These are phyloP conservation scores for Drepana arcuata DNA, from an alignment of 1,140 invertebrate genomes.

Conservation along the genomic window DNA sequence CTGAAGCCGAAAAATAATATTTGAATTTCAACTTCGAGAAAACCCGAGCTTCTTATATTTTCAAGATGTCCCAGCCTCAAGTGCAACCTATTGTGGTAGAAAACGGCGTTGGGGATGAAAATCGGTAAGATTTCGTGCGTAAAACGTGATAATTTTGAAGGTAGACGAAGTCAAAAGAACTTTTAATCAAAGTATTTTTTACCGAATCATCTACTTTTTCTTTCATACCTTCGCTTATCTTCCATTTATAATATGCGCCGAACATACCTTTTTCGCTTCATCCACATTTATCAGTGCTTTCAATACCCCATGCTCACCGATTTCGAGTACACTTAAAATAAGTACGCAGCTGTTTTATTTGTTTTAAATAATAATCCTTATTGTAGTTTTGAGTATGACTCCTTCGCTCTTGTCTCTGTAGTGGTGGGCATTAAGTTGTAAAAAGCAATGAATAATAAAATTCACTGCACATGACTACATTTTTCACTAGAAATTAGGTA, in stretches of 20 bases:
- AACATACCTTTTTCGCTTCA: background rate
- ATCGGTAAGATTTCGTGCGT: constrained; percentile 31
- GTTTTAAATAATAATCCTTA: no score
- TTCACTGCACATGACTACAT: no score
- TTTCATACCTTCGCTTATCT: background rate
- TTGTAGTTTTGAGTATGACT: no score
- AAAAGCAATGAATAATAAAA: no score
- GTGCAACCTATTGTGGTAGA: constrained; percentile 35
- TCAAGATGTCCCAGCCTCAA: constrained; percentile 48
- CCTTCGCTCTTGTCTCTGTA: no score
- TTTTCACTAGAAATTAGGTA: no score
- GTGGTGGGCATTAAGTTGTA: no score
- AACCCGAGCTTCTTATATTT: constrained; percentile 5
- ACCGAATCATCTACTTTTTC: background rate
- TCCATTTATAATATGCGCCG: background rate
- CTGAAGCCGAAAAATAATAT: background rate
- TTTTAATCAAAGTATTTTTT: background rate
- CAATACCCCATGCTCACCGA: no score
- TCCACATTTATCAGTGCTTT: background rate
- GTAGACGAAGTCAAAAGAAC: background rate
- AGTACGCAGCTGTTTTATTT: no score
- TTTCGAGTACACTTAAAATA: no score
- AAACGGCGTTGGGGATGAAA: constrained; percentile 42
- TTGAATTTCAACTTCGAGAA: constrained; percentile 8
- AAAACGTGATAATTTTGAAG: background rate